Evolutionary conservation across 2,888 invertebrate genomes (phyloP).

Genomic region (Phlogophora meticulosa): DNA sequence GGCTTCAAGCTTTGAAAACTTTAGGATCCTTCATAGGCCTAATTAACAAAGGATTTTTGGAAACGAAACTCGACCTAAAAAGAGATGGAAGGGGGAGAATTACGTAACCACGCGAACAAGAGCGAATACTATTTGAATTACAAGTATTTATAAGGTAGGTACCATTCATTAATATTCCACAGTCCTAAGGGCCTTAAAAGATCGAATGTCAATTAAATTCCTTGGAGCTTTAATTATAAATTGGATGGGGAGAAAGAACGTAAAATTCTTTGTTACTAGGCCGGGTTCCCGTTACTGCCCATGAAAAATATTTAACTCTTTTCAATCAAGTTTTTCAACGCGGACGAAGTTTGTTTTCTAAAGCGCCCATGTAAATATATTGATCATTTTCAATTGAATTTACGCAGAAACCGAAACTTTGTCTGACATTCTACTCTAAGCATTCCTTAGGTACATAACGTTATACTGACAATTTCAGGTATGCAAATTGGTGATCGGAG

Average conservation of each 20-base stretch:
- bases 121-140: conserved; percentile 26
- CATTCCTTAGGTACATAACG: neutral
- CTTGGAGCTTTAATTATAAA: conserved; percentile 61
- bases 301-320: conserved; percentile 49
- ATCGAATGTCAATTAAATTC: conserved; percentile 62
- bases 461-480: conserved; percentile 13
- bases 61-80: neutral
- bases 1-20: neutral
- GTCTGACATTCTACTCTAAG: neutral
- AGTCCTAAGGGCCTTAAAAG: conserved; percentile 30
- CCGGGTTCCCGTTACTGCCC: conserved; percentile 33
- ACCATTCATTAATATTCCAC: conserved; percentile 41
- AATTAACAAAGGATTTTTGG: conserved; percentile 13
- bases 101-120: conserved; percentile 2
- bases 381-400: conserved; percentile 14
- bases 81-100: neutral
- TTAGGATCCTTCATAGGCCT: neutral
- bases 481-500: conserved; percentile 40
- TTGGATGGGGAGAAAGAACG: conserved; percentile 44
- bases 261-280: conserved; percentile 49
- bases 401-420: neutral
- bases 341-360: conserved; percentile 20
- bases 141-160: no score
- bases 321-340: conserved; percentile 37
- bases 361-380: conserved; percentile 9